Evolutionary conservation across 2,113 vertebrate species (phyloP), one percentile per base, ranked within the genome.

Genomic region (Lutjanus erythropterus): DNA sequence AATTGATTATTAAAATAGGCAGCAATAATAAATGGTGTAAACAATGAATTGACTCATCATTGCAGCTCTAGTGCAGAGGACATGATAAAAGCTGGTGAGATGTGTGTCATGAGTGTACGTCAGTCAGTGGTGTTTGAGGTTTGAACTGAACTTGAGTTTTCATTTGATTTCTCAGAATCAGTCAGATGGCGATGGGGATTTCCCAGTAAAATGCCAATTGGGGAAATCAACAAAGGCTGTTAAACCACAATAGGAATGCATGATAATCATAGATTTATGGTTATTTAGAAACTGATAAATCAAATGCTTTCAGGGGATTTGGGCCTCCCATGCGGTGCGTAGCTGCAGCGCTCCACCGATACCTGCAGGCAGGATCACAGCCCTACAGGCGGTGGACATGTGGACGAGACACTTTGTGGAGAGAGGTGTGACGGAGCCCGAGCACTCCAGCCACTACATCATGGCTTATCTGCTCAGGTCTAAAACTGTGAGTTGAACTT

Each of bases 391-490:
- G 0, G 49, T 94, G 79, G 90, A n/a, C 2, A 73, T 96, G 35
- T 99, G 97, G 98, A 91, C 84, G 44, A 80, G 47, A 2, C 81
- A 92, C 84, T 99, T 99, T 80, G 89, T 95, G 49, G 77, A 85
- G 37, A 93, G 89, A 9, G 94, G 95, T 4, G 95, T 99, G 70
- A 94, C 95, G 0, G 98, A 99, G 90, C 95, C 98, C 1, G 92
- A 27, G 14, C 94, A 94, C 58, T 98, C 97, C 56, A 96, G 96
- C 80, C 93, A 96, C 39, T 96, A 97, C 86, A 98, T 99, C 0
- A 86, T 97, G n/a, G 96, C 98, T 27, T 96, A 98, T 88, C 94
- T 97, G 65, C 95, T 99, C 9, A 97, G 97, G 89, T 96, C 95
- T 79, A 98, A 98, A 96, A 98, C 97, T 88, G 98, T 98, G 49